Conservation (phyloP, 2,888 invertebrate genomes). For the Lucinisca nassula region DNA sequence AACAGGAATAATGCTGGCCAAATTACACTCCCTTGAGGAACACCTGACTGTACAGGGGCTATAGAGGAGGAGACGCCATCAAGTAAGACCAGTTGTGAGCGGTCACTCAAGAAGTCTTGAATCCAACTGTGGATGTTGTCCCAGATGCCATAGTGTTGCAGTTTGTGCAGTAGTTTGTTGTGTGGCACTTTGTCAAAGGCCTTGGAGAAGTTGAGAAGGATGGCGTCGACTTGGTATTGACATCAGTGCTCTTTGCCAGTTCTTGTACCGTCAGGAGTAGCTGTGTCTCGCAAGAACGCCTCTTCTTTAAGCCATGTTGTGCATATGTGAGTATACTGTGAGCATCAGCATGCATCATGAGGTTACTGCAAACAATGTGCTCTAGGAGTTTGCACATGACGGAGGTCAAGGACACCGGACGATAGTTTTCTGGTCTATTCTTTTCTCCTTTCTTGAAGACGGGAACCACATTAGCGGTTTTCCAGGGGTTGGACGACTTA, state of each 20-base stretch:
- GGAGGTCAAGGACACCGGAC: constrained; percentile 1
- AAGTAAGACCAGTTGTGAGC: too few relatives aligned
- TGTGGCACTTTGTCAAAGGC: too few relatives aligned
- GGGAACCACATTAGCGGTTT: not conserved
- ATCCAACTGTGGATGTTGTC: too few relatives aligned
- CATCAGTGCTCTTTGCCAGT: not conserved
- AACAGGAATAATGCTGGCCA: not conserved
- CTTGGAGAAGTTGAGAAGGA: too few relatives aligned
- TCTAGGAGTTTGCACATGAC: constrained; percentile 24
- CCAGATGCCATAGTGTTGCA: too few relatives aligned
- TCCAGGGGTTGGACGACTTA: too few relatives aligned
- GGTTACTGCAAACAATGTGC: constrained; percentile 18
- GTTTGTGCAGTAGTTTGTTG: too few relatives aligned
- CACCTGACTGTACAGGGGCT: too few relatives aligned
- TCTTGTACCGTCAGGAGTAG: not conserved
- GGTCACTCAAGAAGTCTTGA: too few relatives aligned
- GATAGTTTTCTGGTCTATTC: constrained; percentile 1
- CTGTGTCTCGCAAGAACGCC: constrained; percentile 5
- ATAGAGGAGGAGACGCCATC: too few relatives aligned
- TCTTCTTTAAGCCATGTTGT: constrained; percentile 19
- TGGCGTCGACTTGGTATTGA: not conserved
- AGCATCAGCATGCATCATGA: constrained; percentile 13
- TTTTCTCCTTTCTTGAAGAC: constrained; percentile 38
- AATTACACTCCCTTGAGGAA: too few relatives aligned
- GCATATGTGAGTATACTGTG: not conserved